Conservation (phyloP, 2,888 invertebrate species). For the Cheilosia scutellata region DNA sequence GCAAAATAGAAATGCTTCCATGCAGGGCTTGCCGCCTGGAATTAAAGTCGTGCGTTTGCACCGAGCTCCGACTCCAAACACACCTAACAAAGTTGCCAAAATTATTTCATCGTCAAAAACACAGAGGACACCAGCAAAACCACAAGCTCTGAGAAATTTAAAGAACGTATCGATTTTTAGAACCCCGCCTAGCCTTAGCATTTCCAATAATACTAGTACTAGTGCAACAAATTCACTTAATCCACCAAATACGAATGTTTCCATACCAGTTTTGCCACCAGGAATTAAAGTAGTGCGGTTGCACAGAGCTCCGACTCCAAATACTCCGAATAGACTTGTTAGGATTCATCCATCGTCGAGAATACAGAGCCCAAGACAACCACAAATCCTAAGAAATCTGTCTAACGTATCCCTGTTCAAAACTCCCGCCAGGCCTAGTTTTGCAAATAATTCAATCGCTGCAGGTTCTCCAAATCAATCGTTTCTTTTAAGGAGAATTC, state of each 20-base stretch:
- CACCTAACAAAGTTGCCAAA: conserved; percentile 63
- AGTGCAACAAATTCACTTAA: not conserved
- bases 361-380: conserved; percentile 7
- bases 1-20: conserved; percentile 1
- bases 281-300: conserved; percentile 53
- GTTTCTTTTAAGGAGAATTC: conserved; percentile 4
- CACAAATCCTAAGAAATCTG: conserved; percentile 49
- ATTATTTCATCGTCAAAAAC: conserved; percentile 24
- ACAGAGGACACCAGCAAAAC: not conserved
- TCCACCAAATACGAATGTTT: conserved; percentile 11
- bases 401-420: conserved; percentile 21
- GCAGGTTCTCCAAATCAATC: conserved; percentile 47
- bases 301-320: conserved; percentile 56
- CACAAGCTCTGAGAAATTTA: conserved; percentile 23
- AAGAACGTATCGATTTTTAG: conserved; percentile 21
- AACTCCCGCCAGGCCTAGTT: not conserved
- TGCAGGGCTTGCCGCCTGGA: not conserved
- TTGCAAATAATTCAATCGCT: not conserved
- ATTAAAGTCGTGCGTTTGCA: conserved; percentile 65
- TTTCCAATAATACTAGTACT: too few relatives aligned
- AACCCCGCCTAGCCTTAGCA: conserved; percentile 34
- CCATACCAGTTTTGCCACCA: not conserved
- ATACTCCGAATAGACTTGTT: conserved; percentile 60
- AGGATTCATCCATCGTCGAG: conserved; percentile 32
- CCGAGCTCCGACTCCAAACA: conserved; percentile 43